These are phyloP conservation scores for Drosophila melanica DNA, from an alignment of 1,140 invertebrate species.

Conservation along the genomic window DNA sequence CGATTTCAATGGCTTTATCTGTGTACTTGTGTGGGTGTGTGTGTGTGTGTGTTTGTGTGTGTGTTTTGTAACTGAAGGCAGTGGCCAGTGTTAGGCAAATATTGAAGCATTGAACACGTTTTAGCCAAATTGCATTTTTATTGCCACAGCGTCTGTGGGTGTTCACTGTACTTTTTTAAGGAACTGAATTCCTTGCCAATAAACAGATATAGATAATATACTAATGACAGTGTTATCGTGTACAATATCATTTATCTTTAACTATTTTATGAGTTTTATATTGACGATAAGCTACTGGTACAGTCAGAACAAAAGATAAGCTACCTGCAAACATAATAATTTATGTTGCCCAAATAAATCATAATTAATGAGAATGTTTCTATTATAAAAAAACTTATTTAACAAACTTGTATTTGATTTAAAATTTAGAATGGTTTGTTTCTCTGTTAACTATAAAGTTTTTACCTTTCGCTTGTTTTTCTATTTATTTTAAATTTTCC, in stretches of 20 bases:
- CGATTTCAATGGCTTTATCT: slow-evolving; percentile 54
- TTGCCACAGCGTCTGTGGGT: slow-evolving; percentile 44
- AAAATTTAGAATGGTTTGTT: no score
- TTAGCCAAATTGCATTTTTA: slow-evolving; percentile 77
- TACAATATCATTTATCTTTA: neutral
- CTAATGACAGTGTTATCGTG: neutral
- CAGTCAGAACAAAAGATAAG: no score
- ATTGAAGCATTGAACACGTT: slow-evolving; percentile 76
- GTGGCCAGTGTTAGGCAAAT: slow-evolving; percentile 62
- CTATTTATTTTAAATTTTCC: no score
- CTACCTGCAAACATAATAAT: no score
- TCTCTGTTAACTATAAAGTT: no score
- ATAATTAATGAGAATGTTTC: no score
- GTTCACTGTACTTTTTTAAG: slow-evolving; percentile 16
- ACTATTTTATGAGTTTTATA: no score
- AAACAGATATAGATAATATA: neutral
- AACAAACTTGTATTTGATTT: no score
- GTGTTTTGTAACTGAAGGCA: slow-evolving; percentile 26
- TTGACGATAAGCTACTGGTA: no score
- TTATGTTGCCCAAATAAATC: no score
- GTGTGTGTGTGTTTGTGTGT: neutral
- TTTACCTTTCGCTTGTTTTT: no score
- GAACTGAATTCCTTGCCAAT: neutral
- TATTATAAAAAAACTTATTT: no score
- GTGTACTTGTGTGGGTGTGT: slow-evolving; percentile 2